Evolutionary conservation across 2,113 vertebrate genomes (phyloP), one percentile per base, ranked within the genome.

Genomic region (Octodon degus): DNA sequence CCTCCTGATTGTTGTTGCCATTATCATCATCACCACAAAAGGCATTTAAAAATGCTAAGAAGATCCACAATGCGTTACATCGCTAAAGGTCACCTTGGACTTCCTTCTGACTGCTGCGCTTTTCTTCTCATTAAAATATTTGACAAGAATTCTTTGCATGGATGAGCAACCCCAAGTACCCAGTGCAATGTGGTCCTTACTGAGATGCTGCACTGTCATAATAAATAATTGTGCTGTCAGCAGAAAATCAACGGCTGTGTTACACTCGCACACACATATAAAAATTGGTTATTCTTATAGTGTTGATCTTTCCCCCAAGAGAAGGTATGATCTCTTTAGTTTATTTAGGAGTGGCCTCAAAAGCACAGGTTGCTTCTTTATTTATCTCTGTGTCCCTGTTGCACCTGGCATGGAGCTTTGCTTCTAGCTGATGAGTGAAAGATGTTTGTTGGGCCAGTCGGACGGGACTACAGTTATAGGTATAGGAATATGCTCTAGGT

Each of bases 91-190:
- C 98, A 98, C 98, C 98, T 98, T 98, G 98, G 97, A 95, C 98
- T 98, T 98, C 97, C 98, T 97, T 97, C 97, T n/a, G 70, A 95
- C 96, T 97, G 97, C 98, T 95, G 97, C 95, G 97, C 94, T 98
- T 98, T 98, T 96, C 98, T 96, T 98, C 98, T 98, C 98, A 98
- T 98, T 98, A 98, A 98, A 98, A 98, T 98, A 98, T 98, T 98
- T 98, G 98, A 99, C 98, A 98, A 99, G 98, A 97, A 97, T 98
- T 98, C 98, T 98, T 97, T 98, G 98, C 98, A 98, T 97, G 98
- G 97, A 95, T 97, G 98, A 98, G 79, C 98, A 97, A 91, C 95
- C 86, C 89, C 89, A 91, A 97, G 97, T 97, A 96, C 96, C 98
- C 95, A 96, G 96, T 92, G 96, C 97, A 97, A 91, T 62, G 82